Evolutionary conservation across 2,113 vertebrate species (phyloP).

Genomic region (Indri indri): DNA sequence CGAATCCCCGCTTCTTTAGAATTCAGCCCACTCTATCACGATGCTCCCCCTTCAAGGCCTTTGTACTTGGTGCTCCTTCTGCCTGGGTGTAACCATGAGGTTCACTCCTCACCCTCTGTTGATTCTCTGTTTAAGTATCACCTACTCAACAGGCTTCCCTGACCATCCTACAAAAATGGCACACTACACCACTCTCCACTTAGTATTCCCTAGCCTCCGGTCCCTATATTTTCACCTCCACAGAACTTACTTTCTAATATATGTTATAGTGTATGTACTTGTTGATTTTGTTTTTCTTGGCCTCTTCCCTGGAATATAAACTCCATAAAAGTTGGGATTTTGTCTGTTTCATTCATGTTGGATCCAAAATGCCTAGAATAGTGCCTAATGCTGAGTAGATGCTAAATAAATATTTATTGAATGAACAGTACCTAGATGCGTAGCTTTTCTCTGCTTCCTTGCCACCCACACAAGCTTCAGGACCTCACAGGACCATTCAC

Average conservation of each 20-base stretch:
- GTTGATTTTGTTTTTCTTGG: not conserved
- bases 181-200: not conserved
- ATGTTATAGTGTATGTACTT: not conserved
- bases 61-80: not conserved
- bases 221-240: not conserved
- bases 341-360: not conserved
- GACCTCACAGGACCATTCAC: not conserved
- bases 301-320: not conserved
- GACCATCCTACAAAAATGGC: not conserved
- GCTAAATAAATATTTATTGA: not conserved
- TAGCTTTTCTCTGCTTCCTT: not conserved
- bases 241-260: not conserved
- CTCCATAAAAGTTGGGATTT: not conserved
- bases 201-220: not conserved
- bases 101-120: too few relatives aligned
- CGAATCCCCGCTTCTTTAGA: not conserved
- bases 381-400: not conserved
- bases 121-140: not conserved
- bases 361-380: not conserved
- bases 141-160: not conserved
- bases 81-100: not conserved
- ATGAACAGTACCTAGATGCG: not conserved
- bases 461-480: too few relatives aligned
- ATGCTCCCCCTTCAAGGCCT: not conserved
- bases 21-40: not conserved